Evolutionary conservation across 2,888 invertebrate genomes (phyloP), one percentile per base, ranked within the genome.

Genomic region (Heliconius hortense): DNA sequence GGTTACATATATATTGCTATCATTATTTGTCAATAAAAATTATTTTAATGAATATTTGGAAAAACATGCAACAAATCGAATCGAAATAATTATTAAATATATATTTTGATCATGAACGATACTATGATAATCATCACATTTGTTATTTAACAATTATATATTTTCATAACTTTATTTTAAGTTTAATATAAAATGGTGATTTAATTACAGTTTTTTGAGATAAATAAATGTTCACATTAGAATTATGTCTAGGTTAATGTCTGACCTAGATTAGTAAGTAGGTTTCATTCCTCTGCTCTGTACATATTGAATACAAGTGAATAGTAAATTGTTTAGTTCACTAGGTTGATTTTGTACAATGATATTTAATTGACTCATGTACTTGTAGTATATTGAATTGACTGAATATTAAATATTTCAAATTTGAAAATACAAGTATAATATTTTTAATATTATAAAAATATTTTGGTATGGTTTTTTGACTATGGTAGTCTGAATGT

Each of bases 241-340:
- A 35, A n/a, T 31, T 26, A 21, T 73, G 75, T 69, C 76, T 74
- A 74, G 73, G 77, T 78, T 72, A 68, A 35, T 62, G 39, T 43
- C 56, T 76, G 71, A 69, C 74, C 73, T 48, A 76, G 62, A 63
- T 78, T 78, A 35, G 67, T 28, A 72, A 35, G 67, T 28, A 72
- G 77, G 77, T 74, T 78, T 78, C 71, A 24, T 72, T 53, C 48
- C 48, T 48, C n/a, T 56, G n/a, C n/a, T n/a, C 10, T 56, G 56
- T 56, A n/a, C 56, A 56, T 56, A n/a, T 56, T 60, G 15, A 60
- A 26, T 60, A 59, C 60, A 24, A 26, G 59, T 59, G 10, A 24
- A 59, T 59, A 24, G n/a, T 11, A 24, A 59, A 59, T 59, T 24
- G 4, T 15, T 60, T 15, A 15, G 60, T 26, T 60, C 18, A 26